phyloP scores from a whole-genome alignment of 2,113 vertebrate genomes.

The Silurus glanis region DNA sequence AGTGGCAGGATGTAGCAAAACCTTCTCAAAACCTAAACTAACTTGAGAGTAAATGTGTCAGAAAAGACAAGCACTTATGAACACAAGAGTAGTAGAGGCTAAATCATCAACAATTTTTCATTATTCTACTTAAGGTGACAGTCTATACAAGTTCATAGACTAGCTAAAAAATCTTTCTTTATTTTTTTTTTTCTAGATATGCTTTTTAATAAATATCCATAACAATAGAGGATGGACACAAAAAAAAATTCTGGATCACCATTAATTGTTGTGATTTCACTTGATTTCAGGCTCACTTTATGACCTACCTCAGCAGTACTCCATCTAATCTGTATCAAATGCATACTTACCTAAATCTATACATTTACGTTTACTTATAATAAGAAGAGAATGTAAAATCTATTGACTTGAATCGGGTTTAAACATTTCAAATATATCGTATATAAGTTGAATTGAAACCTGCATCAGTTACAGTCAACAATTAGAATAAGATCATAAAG shows the following conservation, averaged over 20 bases:
- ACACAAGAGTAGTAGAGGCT: not conserved
- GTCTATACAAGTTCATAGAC: not conserved
- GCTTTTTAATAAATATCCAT: not conserved
- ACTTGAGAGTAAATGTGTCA: not conserved
- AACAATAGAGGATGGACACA: not conserved
- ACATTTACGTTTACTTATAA: not conserved
- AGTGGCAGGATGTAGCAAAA: not conserved
- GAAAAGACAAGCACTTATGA: not conserved
- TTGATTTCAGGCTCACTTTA: not conserved
- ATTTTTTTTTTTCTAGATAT: not conserved
- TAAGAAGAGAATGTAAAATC: not conserved
- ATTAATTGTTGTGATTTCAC: not conserved
- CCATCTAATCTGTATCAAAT: not conserved
- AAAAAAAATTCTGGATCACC: not conserved
- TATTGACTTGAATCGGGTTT: not conserved
- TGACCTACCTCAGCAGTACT: not conserved
- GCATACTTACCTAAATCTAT: not conserved
- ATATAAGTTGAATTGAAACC: not conserved
- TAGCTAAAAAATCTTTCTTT: too few relatives aligned
- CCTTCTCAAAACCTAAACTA: not conserved
- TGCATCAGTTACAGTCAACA: not conserved
- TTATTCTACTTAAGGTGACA: not conserved
- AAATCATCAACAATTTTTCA: not conserved
- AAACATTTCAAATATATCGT: not conserved
- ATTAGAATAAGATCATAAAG: not conserved